Evolutionary conservation across 2,113 vertebrate species (phyloP), one percentile per base, ranked within the genome.

Genomic region (Myotis yumanensis): DNA sequence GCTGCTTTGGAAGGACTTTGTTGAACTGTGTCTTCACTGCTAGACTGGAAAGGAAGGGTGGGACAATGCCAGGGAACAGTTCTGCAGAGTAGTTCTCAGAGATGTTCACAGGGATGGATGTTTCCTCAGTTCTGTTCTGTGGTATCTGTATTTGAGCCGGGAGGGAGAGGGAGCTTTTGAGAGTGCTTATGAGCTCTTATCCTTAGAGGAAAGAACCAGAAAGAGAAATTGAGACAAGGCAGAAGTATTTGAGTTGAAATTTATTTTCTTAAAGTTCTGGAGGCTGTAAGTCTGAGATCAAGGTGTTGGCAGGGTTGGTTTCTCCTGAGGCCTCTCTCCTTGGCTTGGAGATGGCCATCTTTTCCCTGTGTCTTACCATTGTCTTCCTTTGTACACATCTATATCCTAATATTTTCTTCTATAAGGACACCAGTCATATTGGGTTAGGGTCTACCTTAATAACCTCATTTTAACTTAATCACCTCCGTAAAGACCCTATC

Each of bases 1-100:
- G 7, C 14, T 91, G 10, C n/a, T 85, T 76, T 18, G 30, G 17
- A 80, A 93, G 11, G 51, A 76, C 64, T 94, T 86, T 76, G 28
- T 86, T 90, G 43, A 85, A n/a, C 22, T 69, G 22, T 85, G 20
- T 86, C 30, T 93, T 80, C n/a, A 59, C 11, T 16, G 20, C 46
- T 62, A 40, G 40, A 25, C 30, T 86, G 12, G 62, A 90, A 73
- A 81, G 77, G 72, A 96, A 94, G 90, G 62, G 95, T 28, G 87
- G 68, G 51, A 93, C 52, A 11, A 80, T 86, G 8, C 64, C 18
- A 25, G 73, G 80, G 69, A 96, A 64, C 11, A 37, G 4, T 86
- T 96, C 77, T 95, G 64, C 40, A 97, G 90, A 92, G 66, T 89
- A 92, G 64, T 86, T 97, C 93, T 98, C 93, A 96, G 97, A 97